Evolutionary conservation across 2,797 vertebrate genomes (phyloP).

Genomic region (Sylvilagus floridanus): DNA sequence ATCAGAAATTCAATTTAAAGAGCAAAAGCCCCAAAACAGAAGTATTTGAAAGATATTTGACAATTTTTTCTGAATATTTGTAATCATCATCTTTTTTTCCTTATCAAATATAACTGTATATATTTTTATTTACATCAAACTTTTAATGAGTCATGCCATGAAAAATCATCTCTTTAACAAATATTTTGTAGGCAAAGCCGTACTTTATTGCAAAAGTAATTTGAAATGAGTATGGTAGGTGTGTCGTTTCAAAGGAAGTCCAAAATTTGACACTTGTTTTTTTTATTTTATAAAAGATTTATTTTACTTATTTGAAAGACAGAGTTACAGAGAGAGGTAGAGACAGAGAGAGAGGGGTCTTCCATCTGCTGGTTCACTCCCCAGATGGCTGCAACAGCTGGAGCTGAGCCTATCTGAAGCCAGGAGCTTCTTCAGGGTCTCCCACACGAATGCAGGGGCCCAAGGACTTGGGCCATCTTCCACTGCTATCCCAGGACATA

Average conservation of each 20-base stretch:
- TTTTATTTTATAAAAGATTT: no score
- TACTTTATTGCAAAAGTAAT: background rate
- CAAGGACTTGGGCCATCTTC: no score
- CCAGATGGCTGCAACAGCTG: no score
- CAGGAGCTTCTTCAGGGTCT: no score
- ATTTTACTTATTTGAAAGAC: no score
- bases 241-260: background rate
- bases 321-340: no score
- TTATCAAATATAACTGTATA: background rate
- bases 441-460: no score
- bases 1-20: background rate
- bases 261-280: no score
- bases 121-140: conserved; percentile 3
- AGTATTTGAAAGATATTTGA: background rate
- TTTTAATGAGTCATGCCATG: background rate
- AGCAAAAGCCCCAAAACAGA: background rate
- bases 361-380: no score
- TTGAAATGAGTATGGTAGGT: background rate
- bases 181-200: background rate
- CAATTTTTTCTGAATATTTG: background rate
- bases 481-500: no score
- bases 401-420: no score
- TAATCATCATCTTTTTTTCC: background rate
- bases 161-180: background rate
- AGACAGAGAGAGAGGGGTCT: no score